Evolutionary conservation across 2,888 invertebrate species (phyloP), one percentile per base, ranked within the genome.

Genomic region (Leptodirus hochenwartii): DNA sequence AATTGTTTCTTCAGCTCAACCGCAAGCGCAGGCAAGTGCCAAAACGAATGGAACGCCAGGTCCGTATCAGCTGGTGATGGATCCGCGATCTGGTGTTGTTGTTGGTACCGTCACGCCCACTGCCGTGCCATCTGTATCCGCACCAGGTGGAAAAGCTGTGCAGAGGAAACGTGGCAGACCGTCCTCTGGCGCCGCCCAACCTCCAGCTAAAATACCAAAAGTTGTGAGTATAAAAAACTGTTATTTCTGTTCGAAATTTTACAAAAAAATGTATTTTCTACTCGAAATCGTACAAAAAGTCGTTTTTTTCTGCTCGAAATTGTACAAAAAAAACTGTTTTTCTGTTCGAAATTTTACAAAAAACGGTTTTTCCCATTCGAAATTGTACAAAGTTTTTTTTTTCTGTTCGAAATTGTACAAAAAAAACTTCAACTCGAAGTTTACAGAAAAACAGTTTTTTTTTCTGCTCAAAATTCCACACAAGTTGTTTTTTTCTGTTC

Each of bases 1-100:
- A 61, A 58, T 28, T 9, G 16, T 20, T 20, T 28, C 8, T 13
- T 20, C 13, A 20, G 24, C 8, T 20, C n/a, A 29, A 17, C n/a
- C n/a, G n/a, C n/a, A n/a, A n/a, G n/a, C n/a, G n/a, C n/a, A n/a
- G n/a, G n/a, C n/a, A n/a, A n/a, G n/a, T n/a, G n/a, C n/a, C n/a
- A n/a, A n/a, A n/a, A n/a, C n/a, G n/a, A n/a, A n/a, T n/a, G n/a
- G n/a, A n/a, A n/a, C n/a, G n/a, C n/a, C n/a, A 26, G 34, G 35
- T 27, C 43, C 44, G 8, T 54, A 50, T 38, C 61, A 64, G 35
- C 47, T 65, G 16, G 58, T 65, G 3, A 58, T 65, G 54, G 63
- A 64, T 49, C 59, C 63, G 9, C 44, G 58, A 31, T 49, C 57
- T 34, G 58, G 59, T 22, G 49, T 58, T 5, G 51, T 61, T 32